Base-by-base conservation (phyloP, 2,113 vertebrate genomes). In the Tonatia bakeri region DNA sequence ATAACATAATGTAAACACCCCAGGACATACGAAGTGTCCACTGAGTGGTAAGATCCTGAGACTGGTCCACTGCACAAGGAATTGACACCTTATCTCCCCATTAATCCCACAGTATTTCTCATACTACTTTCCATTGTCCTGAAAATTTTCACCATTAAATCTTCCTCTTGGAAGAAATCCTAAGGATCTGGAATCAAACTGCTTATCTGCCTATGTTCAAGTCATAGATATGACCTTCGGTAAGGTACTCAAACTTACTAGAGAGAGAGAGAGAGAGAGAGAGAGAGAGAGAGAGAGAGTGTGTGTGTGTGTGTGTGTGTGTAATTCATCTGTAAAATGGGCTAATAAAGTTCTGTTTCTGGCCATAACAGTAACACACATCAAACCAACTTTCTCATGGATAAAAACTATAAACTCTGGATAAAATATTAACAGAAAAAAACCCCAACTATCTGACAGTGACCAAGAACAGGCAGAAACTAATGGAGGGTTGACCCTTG, bases 1-100 rank as follows among this genome's bases (percentile, higher is more conserved):
- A 52, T 94, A 76, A 84, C 94, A 69, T 72, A 96, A 61, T 50
- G 22, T 64, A 79, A 77, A 96, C 2, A 33, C 40, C 38, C 84
- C 70, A 87, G 90, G 59, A 82, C 6, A 88, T 22, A 40, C 24
- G 47, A 72, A 87, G 3, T 54, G 69, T 59, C 36, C 81, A 85
- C 7, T 83, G 50, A 75, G 5, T 95, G 65, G 91, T 38, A 11
- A 93, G 43, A 83, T 43, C 69, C 82, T 61, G 40, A 61, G n/a
- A 50, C 1, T 14, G 69, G 70, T 40, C 64, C 6, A 50, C 0
- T 38, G 2, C 33, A 47, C 45, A 77, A 81, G 19, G 65, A 90
- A 88, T 17, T 61, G 36, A 54, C 33, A 69, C 5, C 15, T 47
- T 20, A 94, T 90, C 38, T 12, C 19, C 8, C 69, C 33, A 43